phyloP scores from a whole-genome alignment of 2,113 vertebrate species.

The Myrmecophaga tridactyla region DNA sequence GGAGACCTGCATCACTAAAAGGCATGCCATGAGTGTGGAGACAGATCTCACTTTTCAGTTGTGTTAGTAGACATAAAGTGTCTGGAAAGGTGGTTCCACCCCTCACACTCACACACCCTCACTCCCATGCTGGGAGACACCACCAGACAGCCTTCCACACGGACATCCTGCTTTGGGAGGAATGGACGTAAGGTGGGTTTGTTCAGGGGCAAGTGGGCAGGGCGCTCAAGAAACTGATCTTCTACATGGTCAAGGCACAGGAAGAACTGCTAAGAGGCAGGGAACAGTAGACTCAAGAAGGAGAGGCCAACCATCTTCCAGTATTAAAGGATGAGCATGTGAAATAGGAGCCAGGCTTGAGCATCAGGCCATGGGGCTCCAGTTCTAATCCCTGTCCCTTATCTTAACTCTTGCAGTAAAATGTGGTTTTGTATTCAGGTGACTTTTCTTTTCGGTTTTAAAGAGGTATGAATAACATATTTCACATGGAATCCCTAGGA shows the following conservation, averaged over 20 bases:
- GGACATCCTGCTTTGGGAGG: neutral
- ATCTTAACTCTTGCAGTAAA: neutral
- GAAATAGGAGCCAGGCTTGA: neutral
- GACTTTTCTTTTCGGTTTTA: neutral
- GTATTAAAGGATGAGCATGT: rapidly evolving
- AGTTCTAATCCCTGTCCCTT: neutral
- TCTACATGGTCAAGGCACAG: neutral
- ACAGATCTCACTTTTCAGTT: neutral
- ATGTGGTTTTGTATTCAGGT: neutral
- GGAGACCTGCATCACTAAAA: neutral
- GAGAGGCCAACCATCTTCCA: neutral
- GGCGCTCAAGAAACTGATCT: too few species aligned
- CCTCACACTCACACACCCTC: too few species aligned
- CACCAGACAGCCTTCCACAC: neutral
- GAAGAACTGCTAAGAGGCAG: neutral
- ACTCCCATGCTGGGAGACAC: neutral
- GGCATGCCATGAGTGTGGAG: neutral
- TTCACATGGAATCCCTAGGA: neutral
- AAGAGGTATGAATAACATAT: neutral
- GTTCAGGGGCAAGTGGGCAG: neutral
- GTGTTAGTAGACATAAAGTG: neutral
- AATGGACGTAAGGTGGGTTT: neutral
- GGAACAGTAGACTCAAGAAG: neutral
- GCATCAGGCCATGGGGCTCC: neutral
- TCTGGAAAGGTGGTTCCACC: neutral